Evolutionary conservation across 2,113 vertebrate species (phyloP).

Genomic region (Cinclus mexicanus): DNA sequence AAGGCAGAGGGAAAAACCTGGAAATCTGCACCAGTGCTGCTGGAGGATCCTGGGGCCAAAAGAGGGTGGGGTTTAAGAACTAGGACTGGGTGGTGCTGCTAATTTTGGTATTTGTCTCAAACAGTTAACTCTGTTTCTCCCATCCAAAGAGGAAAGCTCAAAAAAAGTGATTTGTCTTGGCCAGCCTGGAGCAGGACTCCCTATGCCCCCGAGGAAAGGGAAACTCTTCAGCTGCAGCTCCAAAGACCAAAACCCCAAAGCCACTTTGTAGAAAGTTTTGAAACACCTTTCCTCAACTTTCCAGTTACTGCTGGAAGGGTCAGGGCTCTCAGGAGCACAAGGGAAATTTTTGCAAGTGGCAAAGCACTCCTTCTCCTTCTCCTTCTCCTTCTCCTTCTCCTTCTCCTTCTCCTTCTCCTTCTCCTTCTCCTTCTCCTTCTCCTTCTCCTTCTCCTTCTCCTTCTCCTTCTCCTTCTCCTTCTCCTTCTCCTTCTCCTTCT

Average conservation of each 20-base stretch:
- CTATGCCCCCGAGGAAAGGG: neutral
- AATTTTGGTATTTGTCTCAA: neutral
- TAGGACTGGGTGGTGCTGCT: neutral
- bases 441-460: neutral
- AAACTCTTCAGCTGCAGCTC: neutral
- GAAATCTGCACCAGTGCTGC: neutral
- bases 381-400: accelerated
- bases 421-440: accelerated
- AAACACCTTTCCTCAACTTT: neutral
- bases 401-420: neutral
- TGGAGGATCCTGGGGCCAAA: neutral
- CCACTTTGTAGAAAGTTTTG: neutral
- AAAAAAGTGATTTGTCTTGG: neutral
- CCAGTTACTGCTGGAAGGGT: neutral
- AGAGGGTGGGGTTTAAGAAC: neutral
- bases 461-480: too few species aligned
- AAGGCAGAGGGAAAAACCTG: neutral
- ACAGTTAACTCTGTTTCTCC: neutral
- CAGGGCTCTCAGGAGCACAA: neutral
- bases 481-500: neutral
- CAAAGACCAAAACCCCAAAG: neutral
- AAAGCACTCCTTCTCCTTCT: neutral
- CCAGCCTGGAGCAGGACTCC: neutral
- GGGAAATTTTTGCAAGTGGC: neutral
- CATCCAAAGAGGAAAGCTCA: neutral